phyloP scores from a whole-genome alignment of 2,113 vertebrate genomes.

The Callipepla squamata region DNA sequence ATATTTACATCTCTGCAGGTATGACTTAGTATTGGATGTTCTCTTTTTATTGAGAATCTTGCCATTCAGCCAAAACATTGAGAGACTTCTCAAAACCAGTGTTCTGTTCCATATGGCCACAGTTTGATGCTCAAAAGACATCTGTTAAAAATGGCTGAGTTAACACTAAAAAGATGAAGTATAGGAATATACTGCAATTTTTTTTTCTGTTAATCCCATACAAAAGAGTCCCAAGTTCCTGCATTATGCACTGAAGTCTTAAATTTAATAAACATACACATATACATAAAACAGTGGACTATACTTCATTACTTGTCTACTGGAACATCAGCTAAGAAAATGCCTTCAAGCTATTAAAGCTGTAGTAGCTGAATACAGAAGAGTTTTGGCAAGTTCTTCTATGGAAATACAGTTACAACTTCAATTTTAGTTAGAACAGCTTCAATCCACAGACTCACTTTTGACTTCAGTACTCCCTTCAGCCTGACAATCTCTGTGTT shows the following conservation, averaged over 20 bases:
- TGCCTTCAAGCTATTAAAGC: not conserved
- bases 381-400: not conserved
- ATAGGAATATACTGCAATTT: not conserved
- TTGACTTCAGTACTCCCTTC: constrained; percentile 75
- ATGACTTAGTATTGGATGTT: not conserved
- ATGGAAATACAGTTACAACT: not conserved
- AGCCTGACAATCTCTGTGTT: constrained; percentile 65
- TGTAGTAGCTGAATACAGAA: not conserved
- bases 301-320: not conserved
- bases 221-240: not conserved
- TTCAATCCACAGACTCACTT: constrained; percentile 69
- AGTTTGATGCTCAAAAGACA: not conserved
- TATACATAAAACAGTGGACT: not conserved
- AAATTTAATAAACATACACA: not conserved
- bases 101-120: not conserved
- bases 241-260: not conserved
- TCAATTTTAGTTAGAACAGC: not conserved
- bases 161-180: not conserved
- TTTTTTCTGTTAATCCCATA: not conserved
- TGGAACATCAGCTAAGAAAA: not conserved
- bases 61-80: not conserved
- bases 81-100: not conserved
- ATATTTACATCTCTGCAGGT: not conserved
- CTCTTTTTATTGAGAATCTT: not conserved
- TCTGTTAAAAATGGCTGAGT: not conserved